These are phyloP conservation scores for Atrina japonica DNA, from an alignment of 2,888 invertebrate species.

Conservation along the genomic window DNA sequence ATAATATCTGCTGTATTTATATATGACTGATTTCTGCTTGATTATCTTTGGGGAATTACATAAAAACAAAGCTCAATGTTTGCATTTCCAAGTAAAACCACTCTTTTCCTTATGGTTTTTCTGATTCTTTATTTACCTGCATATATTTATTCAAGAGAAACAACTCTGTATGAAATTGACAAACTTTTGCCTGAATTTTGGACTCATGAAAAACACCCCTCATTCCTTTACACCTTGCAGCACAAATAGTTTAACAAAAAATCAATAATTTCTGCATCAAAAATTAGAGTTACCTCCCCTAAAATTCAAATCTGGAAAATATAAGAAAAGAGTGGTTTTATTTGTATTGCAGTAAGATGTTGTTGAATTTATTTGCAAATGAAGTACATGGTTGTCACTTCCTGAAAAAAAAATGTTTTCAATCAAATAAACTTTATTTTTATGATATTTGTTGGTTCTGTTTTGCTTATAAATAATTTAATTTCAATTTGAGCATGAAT, in stretches of 20 bases:
- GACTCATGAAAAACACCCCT: not conserved
- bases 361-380: not conserved
- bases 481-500: too few species aligned
- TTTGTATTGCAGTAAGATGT: not conserved
- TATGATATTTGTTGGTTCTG: too few species aligned
- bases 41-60: too few species aligned
- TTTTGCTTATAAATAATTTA: too few species aligned
- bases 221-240: slow-evolving; percentile 17
- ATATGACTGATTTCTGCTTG: not conserved
- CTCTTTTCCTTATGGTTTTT: slow-evolving; percentile 12
- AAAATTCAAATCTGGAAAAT: not conserved
- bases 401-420: too few species aligned
- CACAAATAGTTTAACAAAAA: slow-evolving; percentile 27
- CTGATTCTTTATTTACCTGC: not conserved
- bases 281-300: slow-evolving; percentile 48
- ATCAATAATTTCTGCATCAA: slow-evolving; percentile 44
- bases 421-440: too few species aligned
- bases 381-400: not conserved
- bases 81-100: slow-evolving; percentile 5
- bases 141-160: slow-evolving; percentile 15
- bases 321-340: slow-evolving; percentile 5
- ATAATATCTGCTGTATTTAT: not conserved
- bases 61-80: slow-evolving; percentile 5
- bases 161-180: slow-evolving; percentile 28
- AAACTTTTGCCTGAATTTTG: slow-evolving; percentile 1